Evolutionary conservation across 1,140 invertebrate genomes (phyloP).

Genomic region (Lethrus apterus): DNA sequence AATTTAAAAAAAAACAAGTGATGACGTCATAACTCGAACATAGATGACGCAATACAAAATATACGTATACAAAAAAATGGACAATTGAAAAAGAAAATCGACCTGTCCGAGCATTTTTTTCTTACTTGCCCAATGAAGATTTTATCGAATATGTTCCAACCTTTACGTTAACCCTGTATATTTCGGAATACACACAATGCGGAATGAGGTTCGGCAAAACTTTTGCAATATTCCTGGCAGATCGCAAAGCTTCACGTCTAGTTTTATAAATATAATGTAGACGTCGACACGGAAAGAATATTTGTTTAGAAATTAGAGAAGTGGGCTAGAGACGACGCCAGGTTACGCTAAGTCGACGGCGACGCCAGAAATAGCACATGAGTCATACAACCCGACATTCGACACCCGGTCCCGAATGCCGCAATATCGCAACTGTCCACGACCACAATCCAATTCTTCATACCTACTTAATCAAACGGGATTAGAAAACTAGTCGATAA

Average conservation of each 20-base stretch:
- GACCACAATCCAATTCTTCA: conserved; percentile 17
- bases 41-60: too few species aligned
- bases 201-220: too few species aligned
- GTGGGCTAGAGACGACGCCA: conserved; percentile 20
- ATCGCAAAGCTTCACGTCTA: conserved; percentile 9
- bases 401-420: conserved; percentile 18
- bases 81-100: too few species aligned
- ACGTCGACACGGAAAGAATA: conserved; percentile 13
- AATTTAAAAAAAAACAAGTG: too few species aligned
- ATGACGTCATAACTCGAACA: too few species aligned
- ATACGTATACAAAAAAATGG: too few species aligned
- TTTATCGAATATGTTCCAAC: too few species aligned
- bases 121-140: neutral
- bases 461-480: conserved; percentile 9
- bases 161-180: too few species aligned
- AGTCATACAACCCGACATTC: conserved; percentile 27
- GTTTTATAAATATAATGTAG: conserved; percentile 12
- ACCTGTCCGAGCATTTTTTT: neutral
- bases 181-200: neutral
- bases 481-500: conserved; percentile 10
- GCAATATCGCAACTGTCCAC: conserved; percentile 13
- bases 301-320: conserved; percentile 22
- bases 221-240: conserved; percentile 13
- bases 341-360: conserved; percentile 18
- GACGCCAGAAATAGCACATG: conserved; percentile 27